Evolutionary conservation across 2,888 invertebrate genomes (phyloP), one percentile per base, ranked within the genome.

Genomic region (Hirtodrosophila duncani): DNA sequence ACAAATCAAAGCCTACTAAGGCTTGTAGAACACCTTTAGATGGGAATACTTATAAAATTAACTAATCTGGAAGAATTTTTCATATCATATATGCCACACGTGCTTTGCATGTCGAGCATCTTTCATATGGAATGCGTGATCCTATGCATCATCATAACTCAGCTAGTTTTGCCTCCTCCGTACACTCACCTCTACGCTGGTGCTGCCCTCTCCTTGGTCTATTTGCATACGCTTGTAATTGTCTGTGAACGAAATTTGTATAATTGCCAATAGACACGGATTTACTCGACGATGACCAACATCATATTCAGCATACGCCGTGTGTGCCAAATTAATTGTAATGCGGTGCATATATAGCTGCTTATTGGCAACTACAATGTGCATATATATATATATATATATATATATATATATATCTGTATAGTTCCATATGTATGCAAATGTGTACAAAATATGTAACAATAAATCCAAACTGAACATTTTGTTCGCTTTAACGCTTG

Each of bases 241-340:
- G 80, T 80, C 64, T 81, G 52, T 75, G 59, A 70, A 39, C 55
- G 53, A 67, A 75, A 75, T 58, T 79, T 81, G 82, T 81, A 53
- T 77, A 82, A 81, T 75, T 75, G 75, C 74, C 82, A 75, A 75
- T 77, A 80, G 81, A 63, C 58, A 68, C 82, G 75, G 81, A 78
- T 75, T 81, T 75, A 74, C 53, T 65, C 79, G 20, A 21, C 43
- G 21, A 18, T 14, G 41, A 37, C 31, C 50, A 48, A 61, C 57
- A 58, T 45, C 46, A 63, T 52, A 63, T 63, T 59, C 51, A 52
- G 44, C 60, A 63, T 59, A 63, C 58, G 58, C 33, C 59, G 60
- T 51, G 66, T 72, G 78, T 75, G 81, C 81, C 78, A 82, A 82
- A 82, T 82, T 75, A 80, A 72, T 67, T 75, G 67, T 55, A 45